Conservation (phyloP, 2,113 vertebrate species). For the Tachycineta bicolor region DNA sequence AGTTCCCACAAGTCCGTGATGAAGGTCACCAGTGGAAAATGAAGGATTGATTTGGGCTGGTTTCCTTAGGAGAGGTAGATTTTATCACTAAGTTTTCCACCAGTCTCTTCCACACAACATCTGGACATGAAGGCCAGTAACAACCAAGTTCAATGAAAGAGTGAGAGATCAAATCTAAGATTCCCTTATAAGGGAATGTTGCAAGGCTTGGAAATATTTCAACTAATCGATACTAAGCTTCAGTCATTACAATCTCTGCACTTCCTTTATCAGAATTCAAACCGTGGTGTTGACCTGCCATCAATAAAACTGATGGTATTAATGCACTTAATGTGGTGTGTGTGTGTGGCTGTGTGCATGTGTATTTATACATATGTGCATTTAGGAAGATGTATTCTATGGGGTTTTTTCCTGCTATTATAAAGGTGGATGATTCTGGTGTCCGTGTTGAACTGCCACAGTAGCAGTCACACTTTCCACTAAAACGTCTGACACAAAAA, state of each 20-base stretch:
- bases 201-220: conserved; percentile 18
- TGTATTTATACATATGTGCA: background rate
- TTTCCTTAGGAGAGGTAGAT: background rate
- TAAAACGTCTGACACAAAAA: background rate
- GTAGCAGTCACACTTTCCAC: background rate
- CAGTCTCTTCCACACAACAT: background rate
- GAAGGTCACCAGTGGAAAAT: background rate
- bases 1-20: background rate
- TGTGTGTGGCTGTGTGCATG: background rate
- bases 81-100: background rate
- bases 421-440: background rate
- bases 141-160: background rate
- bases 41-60: background rate
- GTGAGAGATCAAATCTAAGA: background rate
- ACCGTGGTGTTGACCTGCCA: background rate
- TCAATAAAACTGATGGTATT: background rate
- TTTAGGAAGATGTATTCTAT: background rate
- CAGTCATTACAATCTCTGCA: background rate
- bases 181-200: conserved; percentile 48
- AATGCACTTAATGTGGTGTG: background rate
- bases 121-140: background rate
- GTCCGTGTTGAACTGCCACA: background rate
- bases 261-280: background rate
- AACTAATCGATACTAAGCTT: background rate
- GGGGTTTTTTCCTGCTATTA: background rate